Conservation (phyloP, 2,888 invertebrate species). For the Tipula confusa region DNA sequence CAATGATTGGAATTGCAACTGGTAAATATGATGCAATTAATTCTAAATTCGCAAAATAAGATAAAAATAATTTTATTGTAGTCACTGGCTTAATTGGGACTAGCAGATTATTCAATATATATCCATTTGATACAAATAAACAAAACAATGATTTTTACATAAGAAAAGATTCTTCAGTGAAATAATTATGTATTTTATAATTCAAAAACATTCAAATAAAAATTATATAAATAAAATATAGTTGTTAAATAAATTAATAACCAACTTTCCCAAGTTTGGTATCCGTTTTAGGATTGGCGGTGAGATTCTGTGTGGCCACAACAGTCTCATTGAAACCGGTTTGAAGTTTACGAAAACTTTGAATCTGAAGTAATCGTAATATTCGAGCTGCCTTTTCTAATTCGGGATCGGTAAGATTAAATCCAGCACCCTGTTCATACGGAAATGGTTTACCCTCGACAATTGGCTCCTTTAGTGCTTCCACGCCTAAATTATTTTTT, state of each 20-base stretch:
- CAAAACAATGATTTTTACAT: background rate
- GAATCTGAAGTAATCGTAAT: conserved; percentile 66
- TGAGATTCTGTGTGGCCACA: conserved; percentile 85
- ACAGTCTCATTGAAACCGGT: conserved; percentile 92
- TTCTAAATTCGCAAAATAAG: background rate
- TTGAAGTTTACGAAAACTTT: conserved; percentile 60
- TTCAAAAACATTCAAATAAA: background rate
- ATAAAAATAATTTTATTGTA: conserved; percentile 48
- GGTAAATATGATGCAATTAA: background rate
- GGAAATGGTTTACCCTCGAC: conserved; percentile 62
- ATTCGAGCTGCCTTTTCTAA: conserved; percentile 72
- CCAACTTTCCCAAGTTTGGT: conserved; percentile 92
- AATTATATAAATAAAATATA: background rate
- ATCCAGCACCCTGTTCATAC: conserved; percentile 61
- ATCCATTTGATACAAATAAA: background rate
- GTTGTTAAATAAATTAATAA: conserved; percentile 46
- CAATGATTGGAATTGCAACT: conserved; percentile 27
- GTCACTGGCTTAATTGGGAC: conserved; percentile 54
- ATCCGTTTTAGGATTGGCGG: conserved; percentile 96
- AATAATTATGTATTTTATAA: conserved; percentile 42
- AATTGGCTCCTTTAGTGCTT: conserved; percentile 47
- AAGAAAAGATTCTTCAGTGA: conserved; percentile 38
- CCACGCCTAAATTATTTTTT: conserved; percentile 55
- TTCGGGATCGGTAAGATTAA: conserved; percentile 62
- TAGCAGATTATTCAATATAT: conserved; percentile 52